Evolutionary conservation across 2,888 invertebrate genomes (phyloP), one percentile per base, ranked within the genome.

Genomic region (Meiosimyza platycephala): DNA sequence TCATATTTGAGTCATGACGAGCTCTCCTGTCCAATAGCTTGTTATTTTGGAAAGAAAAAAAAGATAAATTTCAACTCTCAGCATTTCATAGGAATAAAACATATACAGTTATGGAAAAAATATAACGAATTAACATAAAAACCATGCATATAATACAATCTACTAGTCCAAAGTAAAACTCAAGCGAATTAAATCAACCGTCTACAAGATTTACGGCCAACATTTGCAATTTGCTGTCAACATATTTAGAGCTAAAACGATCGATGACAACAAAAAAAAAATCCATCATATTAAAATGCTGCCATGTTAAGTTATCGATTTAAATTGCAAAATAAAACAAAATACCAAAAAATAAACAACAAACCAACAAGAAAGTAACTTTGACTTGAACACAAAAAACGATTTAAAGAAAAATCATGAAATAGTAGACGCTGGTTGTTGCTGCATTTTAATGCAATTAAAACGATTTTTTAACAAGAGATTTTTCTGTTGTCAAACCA

Each of bases 371-470:
- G 6, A 62, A 62, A 62, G n/a, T 47, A 6, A 15, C 40, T 50
- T n/a, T 52, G 33, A 60, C 22, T 51, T 22, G n/a, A 52, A 65
- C 22, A 50, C 3, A 51, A 18, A 16, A 50, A 50, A 15, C 9
- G 7, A 52, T 28, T 52, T 52, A n/a, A 33, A 51, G 28, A 16
- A 33, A 52, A 67, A 47, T 11, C 18, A 55, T 11, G 28, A 12
- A 18, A 22, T 59, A 16, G 12, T 57, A 40, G 67, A 57, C 40
- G 40, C n/a, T 16, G 60, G 4, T 60, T 60, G 65, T n/a, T 55
- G 66, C 40, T 67, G 66, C 51, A 63, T 40, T 62, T 67, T 40
- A 52, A 60, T 69, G 69, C 69, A 69, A 70, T 70, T 63, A 70
- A 70, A 62, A 63, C 52, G 47, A 63, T 63, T 40, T 62, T 62